These are phyloP conservation scores for Habrosyne pyritoides DNA, from an alignment of 2,888 invertebrate genomes.

Conservation along the genomic window DNA sequence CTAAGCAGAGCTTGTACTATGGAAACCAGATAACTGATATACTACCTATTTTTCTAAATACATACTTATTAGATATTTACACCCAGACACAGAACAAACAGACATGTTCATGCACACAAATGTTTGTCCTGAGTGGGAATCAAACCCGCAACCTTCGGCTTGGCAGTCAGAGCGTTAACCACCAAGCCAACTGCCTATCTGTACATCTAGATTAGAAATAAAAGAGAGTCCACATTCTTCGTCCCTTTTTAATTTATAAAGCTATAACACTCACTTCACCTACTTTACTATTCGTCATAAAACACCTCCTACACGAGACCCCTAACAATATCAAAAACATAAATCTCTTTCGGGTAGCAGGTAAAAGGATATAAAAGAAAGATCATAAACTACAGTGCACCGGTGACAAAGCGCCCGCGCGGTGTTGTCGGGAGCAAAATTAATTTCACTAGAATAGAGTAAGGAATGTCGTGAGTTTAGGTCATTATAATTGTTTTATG, in stretches of 20 bases:
- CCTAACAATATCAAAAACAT: constrained; percentile 6
- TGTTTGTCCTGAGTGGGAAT: too few species aligned
- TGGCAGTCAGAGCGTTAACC: too few species aligned
- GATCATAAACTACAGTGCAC: constrained; percentile 6
- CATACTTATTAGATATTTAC: too few species aligned
- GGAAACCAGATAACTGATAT: too few species aligned
- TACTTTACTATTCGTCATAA: constrained; percentile 1
- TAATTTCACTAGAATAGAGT: constrained; percentile 5
- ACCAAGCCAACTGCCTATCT: too few species aligned
- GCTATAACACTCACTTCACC: not conserved
- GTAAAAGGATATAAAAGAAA: constrained; percentile 6
- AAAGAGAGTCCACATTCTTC: not conserved
- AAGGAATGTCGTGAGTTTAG: not conserved
- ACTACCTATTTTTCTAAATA: too few species aligned
- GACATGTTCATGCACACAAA: too few species aligned
- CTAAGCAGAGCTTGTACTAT: too few species aligned
- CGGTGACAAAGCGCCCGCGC: constrained; percentile 6
- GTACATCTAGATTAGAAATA: too few species aligned
- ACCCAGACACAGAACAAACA: too few species aligned
- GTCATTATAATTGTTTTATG: not conserved
- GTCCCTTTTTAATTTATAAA: not conserved
- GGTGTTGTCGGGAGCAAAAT: constrained; percentile 1
- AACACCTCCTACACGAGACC: not conserved
- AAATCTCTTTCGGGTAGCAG: constrained; percentile 7
- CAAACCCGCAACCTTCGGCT: too few species aligned